Conservation (phyloP, 1,140 invertebrate species). For the Vanessa tameamea region DNA sequence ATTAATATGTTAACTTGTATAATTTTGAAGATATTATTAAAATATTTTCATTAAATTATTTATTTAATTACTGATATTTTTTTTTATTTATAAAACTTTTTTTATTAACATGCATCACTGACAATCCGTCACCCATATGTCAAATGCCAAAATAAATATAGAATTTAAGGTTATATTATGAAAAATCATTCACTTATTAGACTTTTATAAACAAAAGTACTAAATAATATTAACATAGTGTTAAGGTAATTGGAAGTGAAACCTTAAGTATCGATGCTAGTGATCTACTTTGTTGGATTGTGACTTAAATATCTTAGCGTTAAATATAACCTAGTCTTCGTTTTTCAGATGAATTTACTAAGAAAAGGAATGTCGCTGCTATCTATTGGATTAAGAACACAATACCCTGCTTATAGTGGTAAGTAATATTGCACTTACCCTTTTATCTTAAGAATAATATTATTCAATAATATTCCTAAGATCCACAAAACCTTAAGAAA, state of each 20-base stretch:
- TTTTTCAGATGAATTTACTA: slow-evolving; percentile 69
- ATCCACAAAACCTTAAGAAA: too few species aligned
- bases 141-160: slow-evolving; percentile 21
- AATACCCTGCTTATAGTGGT: slow-evolving; percentile 51
- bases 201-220: slow-evolving; percentile 4
- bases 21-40: too few species aligned
- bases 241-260: slow-evolving; percentile 8
- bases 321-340: slow-evolving; percentile 19
- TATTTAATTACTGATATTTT: too few species aligned
- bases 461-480: too few species aligned
- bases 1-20: too few species aligned
- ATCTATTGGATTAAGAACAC: slow-evolving; percentile 53
- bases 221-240: slow-evolving; percentile 21
- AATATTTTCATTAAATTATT: too few species aligned
- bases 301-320: background rate
- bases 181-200: slow-evolving; percentile 20
- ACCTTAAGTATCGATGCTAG: background rate
- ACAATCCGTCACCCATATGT: background rate
- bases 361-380: slow-evolving; percentile 62
- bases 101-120: background rate
- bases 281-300: background rate
- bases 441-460: too few species aligned
- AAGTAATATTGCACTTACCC: slow-evolving; percentile 25
- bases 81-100: too few species aligned
- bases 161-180: slow-evolving; percentile 46